A percentile compares a stretch with the other conserved stretches of the same genome.
Conservation (phyloP, 2,113 vertebrate genomes). For the Corapipo altera region DNA sequence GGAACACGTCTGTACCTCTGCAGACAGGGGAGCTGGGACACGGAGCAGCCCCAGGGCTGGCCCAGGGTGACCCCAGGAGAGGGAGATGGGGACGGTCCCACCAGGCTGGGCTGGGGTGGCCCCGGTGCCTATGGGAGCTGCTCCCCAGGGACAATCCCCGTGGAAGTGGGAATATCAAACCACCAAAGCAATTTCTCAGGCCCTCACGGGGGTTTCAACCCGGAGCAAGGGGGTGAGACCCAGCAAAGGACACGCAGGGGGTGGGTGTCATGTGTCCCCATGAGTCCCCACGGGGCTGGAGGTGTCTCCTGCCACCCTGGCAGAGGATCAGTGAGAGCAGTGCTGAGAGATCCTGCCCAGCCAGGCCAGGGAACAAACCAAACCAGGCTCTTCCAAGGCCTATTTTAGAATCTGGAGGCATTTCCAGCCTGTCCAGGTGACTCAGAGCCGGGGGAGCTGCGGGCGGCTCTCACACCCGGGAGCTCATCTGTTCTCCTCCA, state of each 20-base stretch:
- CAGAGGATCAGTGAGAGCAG: background rate
- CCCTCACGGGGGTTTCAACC: background rate
- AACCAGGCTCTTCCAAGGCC: background rate
- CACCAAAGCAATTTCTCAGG: background rate
- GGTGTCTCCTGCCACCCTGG: background rate
- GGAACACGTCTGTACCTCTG: background rate
- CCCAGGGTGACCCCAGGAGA: background rate
- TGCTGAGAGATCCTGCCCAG: background rate
- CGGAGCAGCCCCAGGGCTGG: background rate
- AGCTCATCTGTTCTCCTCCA: background rate
- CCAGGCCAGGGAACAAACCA: background rate
- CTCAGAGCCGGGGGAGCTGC: background rate
- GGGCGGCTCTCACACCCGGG: accelerated
- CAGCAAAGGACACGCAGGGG: background rate
- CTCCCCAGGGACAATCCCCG: accelerated
- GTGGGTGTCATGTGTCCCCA: background rate
- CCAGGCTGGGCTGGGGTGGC: background rate
- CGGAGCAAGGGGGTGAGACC: background rate
- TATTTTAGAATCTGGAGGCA: background rate
- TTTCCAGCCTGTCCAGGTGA: background rate
- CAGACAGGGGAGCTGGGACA: background rate
- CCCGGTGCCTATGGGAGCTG: background rate
- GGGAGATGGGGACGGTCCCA: accelerated
- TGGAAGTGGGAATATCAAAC: background rate
- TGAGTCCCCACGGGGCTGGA: background rate